Evolutionary conservation across 2,888 invertebrate species (phyloP), one percentile per base, ranked within the genome.

Genomic region (Schizaphis graminum): DNA sequence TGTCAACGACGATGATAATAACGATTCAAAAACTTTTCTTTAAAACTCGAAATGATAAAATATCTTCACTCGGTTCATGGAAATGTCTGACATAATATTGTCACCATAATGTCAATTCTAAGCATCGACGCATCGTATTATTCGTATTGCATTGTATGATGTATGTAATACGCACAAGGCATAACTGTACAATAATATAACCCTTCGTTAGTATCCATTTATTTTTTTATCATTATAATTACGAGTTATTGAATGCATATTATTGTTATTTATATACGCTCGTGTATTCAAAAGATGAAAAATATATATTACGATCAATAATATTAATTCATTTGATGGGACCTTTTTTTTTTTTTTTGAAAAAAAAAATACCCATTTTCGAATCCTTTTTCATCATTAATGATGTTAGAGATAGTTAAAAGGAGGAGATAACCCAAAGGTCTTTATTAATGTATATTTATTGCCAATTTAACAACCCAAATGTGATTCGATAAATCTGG

Each of bases 401-500:
- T 85, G 91, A 61, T 47, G 47, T 91, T 61, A 47, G n/a, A 35
- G 57, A 91, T 35, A n/a, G 28, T 85, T 77, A 1, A 44, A 21
- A 57, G 44, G 56, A 91, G 53, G 44, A 57, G 7, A 44, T 11
- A 91, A 5, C 11, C 57, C 24, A 13, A 21, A 41, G n/a, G 28
- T 61, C 44, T 84, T 57, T 91, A 57, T 47, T 86, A 91, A 86
- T 47, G 86, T 57, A 91, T 91, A 91, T 91, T 91, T 91, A 91
- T 91, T 61, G 35, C 35, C 26, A 11, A 91, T 86, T 91, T 61
- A 61, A 91, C 91, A 91, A 86, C 44, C 85, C 47, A 47, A 57
- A 91, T 24, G 47, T 47, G 85, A 86, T 91, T 86, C 47, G 86
- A 91, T 86, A 86, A 86, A 91, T 57, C n/a, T 47, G 28, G n/a